Base-by-base conservation (phyloP, 2,797 vertebrate genomes). In the Microcaecilia unicolor region DNA sequence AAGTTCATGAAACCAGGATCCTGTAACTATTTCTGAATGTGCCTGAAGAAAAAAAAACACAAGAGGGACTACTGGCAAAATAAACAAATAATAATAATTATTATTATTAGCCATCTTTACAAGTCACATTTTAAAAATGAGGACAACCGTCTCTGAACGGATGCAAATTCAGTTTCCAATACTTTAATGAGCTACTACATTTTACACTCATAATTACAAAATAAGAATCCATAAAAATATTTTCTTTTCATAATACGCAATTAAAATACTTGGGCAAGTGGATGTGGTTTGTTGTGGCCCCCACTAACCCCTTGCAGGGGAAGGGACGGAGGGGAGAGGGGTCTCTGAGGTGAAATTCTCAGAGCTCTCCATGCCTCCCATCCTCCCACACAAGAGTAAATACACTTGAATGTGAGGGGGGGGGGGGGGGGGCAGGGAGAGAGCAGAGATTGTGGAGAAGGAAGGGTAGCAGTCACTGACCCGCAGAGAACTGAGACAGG, bases 221-320 rank as follows among this genome's bases (percentile, higher is more conserved):
- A 90, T 89, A 92, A 89, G 88, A 91, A 86, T 85, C 50, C 86
- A 88, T 89, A 89, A 91, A 92, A 92, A 93, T 88, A 91, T 85
- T 84, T 83, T 88, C 85, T 89, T 87, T 86, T 83, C 84, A 84
- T 85, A 84, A 90, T 85, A 88, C 79, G 76, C 74, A 77, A 72
- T 81, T 87, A 87, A 86, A 88, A 89, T 74, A 75, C 76, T 67
- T 64, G 72, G 78, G 72, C 54, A 67, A 70, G 75, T 83, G 65
- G 55, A 76, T 67, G 70, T 77, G 81, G 51, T 68, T 70, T 49
- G 3, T 52, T 44, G 57, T 42, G 28, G 37, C 58, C 52, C 59
- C 44, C 48, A 61, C 44, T 60, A 41, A 69, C 64, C 49, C 63
- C 66, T 40, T 7, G 17, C 34, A 10, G 6, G 37, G 41, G 22